Base-by-base conservation (phyloP, 2,888 invertebrate species). In the Luffia ferchaultella region DNA sequence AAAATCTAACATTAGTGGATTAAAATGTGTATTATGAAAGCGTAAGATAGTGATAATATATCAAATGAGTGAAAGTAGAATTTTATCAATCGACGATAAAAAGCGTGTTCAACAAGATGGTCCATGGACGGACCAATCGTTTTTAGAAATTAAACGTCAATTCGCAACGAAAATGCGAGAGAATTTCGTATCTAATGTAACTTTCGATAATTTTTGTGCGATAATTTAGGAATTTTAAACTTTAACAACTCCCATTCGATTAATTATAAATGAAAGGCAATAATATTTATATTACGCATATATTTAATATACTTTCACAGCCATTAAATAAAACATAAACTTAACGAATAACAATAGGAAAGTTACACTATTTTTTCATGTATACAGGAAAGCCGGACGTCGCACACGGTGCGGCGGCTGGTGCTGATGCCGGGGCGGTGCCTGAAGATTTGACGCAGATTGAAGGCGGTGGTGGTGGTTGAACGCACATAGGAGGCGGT, bases 381-480 rank as follows among this genome's bases (percentile, higher is more conserved):
- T 30, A 30, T 3, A n/a, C n/a, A n/a, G n/a, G n/a, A n/a, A n/a
- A n/a, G n/a, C n/a, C n/a, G n/a, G n/a, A n/a, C n/a, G n/a, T n/a
- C n/a, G 30, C 30, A 12, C 30, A 30, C 73, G 65, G 1, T 72
- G 68, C 0, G 73, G 71, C 1, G 63, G 63, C 3, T 77, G 76
- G 76, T 1, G 77, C 65, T 56, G 67, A 70, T n/a, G 79, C 59
- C 1, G 78, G 73, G 1, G 73, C 73, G 2, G 71, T 54, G 0
- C 70, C 67, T 7, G 79, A 77, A 2, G 77, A 78, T 30, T 78
- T 76, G 2, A 77, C 52, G 18, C 65, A 74, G 42, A 80, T 60
- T 0, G 80, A 79, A 0, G 64, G 57, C 0, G 70, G 67, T 1
- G 73, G 64, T 0, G 82, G 82, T 1, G 76, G 68, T 53, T 79